phyloP scores from a whole-genome alignment of 2,797 vertebrate genomes.

The Echiichthys vipera region DNA sequence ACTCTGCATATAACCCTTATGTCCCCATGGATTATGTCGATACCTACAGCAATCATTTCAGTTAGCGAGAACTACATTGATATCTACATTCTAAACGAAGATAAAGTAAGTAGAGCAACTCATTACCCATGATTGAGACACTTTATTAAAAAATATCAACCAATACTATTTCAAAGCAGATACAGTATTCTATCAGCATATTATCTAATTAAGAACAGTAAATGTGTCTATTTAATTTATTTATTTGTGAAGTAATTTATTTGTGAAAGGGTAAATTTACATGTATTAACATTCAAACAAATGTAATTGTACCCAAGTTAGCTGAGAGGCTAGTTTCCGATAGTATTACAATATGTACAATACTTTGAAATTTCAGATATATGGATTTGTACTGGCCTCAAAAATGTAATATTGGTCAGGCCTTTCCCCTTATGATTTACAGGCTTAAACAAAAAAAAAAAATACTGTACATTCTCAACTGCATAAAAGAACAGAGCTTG shows the following conservation, averaged over 20 bases:
- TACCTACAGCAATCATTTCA: not conserved
- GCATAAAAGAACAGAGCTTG: not conserved
- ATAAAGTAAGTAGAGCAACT: not conserved
- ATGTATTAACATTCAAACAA: too few species aligned
- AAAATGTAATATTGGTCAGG: not conserved
- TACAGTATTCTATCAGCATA: not conserved
- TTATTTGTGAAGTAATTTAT: too few species aligned
- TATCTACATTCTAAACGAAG: not conserved
- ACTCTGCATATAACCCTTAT: not conserved
- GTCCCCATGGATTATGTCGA: not conserved
- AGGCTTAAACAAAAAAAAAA: not conserved
- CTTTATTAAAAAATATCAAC: not conserved
- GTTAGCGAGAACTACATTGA: not conserved
- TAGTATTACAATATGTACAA: too few species aligned
- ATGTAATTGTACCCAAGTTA: too few species aligned
- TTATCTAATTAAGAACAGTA: not conserved
- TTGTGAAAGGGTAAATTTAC: too few species aligned
- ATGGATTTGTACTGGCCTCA: not conserved
- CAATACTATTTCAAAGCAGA: not conserved
- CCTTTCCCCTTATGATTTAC: not conserved
- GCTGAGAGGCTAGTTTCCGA: too few species aligned
- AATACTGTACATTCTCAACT: not conserved
- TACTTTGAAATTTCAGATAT: not conserved
- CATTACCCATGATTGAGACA: not conserved
- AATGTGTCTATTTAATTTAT: too few species aligned